Evolutionary conservation across 2,113 vertebrate species (phyloP), one percentile per base, ranked within the genome.

Genomic region (Anthoscopus minutus): DNA sequence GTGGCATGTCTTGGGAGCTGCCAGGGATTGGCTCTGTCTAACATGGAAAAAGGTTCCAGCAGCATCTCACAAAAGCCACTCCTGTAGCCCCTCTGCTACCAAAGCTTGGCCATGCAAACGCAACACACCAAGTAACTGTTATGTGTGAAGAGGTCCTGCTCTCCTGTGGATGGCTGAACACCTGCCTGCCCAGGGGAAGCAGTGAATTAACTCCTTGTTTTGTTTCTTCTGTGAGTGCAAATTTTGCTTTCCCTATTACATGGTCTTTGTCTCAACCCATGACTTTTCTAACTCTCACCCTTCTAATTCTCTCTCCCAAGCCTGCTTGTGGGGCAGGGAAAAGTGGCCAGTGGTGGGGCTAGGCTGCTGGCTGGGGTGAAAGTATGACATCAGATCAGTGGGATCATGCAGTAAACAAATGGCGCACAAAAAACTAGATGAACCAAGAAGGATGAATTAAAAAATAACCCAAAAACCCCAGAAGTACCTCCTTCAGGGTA

Each of bases 331-430:
- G 33, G 23, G 37, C 60, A 58, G 33, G 21, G 51, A 50, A 8
- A 1, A 65, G 18, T 10, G 10, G 37, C 33, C 1, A 0, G 0
- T n/a, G n/a, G 0, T 38, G 33, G 23, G 77, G 23, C 33, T 44
- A 13, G 12, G 15, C 15, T 65, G 22, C 35, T 7, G 4, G 31
- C 37, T 53, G 28, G 19, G 45, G 23, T 45, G 23, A 51, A 81
- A 81, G 28, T 10, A 38, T 10, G 3, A 12, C 13, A 66, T 30
- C 76, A 72, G 35, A 79, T 82, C 45, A 83, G 11, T 47, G 30
- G 54, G n/a, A 35, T 80, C 50, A 47, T 7, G 15, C 40, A 89
- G 33, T 38, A 54, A 91, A 77, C 14, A 87, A 82, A 85, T 3
- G 14, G 8, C 17, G 83, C 38, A 82, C 56, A 51, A 38, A 66